A percentile compares a stretch with the other conserved stretches of the same genome.
Evolutionary conservation across 1,140 invertebrate genomes (phyloP).

Genomic region (Maconellicoccus hirsutus): DNA sequence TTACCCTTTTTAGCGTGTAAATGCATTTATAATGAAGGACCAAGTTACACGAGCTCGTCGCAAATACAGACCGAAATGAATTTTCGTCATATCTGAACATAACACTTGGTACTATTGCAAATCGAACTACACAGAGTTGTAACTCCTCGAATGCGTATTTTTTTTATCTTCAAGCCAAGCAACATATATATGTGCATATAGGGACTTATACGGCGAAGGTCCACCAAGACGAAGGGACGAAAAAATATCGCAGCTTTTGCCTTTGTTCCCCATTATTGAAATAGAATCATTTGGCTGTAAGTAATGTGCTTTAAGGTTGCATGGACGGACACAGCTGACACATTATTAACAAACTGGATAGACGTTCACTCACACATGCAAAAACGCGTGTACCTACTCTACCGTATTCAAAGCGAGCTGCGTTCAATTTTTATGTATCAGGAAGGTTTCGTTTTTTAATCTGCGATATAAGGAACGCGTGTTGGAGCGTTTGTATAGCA

Average conservation of each 20-base stretch:
- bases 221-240: constrained; percentile 17
- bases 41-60: too few species aligned
- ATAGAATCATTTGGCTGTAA: constrained; percentile 21
- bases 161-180: neutral
- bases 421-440: constrained; percentile 16
- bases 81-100: too few species aligned
- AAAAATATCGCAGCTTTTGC: constrained; percentile 20
- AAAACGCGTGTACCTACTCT: constrained; percentile 20
- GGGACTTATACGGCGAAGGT: constrained; percentile 11
- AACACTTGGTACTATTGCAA: too few species aligned
- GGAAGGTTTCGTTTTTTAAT: neutral
- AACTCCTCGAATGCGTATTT: too few species aligned
- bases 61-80: too few species aligned
- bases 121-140: too few species aligned
- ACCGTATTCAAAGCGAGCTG: neutral
- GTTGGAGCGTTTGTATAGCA: neutral
- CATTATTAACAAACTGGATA: constrained; percentile 22
- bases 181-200: neutral
- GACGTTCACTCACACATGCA: constrained; percentile 19
- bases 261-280: constrained; percentile 19
- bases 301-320: constrained; percentile 12
- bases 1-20: neutral
- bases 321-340: constrained; percentile 21
- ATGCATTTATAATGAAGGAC: too few species aligned
- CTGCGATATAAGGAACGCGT: neutral